phyloP scores from a whole-genome alignment of 2,113 vertebrate genomes.

The Pelodiscus sinensis region DNA sequence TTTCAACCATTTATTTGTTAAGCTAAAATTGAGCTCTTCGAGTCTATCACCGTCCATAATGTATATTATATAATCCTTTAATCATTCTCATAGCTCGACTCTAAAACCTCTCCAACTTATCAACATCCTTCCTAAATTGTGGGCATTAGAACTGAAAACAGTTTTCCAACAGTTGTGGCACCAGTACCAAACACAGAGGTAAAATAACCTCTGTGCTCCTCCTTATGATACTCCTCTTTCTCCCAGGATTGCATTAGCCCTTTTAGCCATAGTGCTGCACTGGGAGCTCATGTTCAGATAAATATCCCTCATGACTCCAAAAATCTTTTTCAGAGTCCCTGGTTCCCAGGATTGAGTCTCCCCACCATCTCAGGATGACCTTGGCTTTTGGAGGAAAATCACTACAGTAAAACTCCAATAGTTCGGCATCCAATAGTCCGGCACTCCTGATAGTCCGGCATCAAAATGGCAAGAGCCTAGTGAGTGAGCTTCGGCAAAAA shows the following conservation, averaged over 20 bases:
- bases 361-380: neutral
- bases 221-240: neutral
- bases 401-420: too few relatives aligned
- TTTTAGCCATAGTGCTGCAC: neutral
- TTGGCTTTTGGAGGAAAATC: neutral
- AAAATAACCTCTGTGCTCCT: neutral
- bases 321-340: rapidly evolving
- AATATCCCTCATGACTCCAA: neutral
- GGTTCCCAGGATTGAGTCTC: neutral
- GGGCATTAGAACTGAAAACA: neutral
- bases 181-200: neutral
- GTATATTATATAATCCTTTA: neutral
- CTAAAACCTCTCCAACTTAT: neutral
- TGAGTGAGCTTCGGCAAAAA: too few relatives aligned
- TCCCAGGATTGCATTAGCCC: neutral
- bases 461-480: too few relatives aligned
- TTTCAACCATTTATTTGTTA: neutral
- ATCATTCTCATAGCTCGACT: neutral
- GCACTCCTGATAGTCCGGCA: too few relatives aligned
- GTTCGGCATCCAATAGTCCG: too few relatives aligned
- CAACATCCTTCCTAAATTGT: neutral
- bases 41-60: neutral
- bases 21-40: neutral
- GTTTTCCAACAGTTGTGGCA: neutral
- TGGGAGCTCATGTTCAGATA: neutral